Percentiles rank a stretch among this genome's conserved stretches.
Conservation (phyloP, 2,113 vertebrate genomes). For the Cnemophilus loriae region DNA sequence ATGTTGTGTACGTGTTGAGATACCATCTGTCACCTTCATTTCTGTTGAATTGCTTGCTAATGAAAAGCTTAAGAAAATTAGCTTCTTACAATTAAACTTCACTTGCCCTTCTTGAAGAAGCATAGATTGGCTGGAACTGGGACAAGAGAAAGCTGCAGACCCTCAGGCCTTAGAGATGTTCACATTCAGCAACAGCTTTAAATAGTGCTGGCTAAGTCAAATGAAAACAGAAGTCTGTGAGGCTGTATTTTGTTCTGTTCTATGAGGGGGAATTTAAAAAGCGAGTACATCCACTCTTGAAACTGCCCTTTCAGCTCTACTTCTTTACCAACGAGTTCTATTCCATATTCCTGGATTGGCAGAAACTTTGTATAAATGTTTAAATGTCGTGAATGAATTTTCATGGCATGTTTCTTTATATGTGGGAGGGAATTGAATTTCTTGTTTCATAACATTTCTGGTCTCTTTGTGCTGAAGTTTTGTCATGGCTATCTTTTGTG, state of each 20-base stretch:
- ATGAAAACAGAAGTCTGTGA: neutral
- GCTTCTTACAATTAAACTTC: neutral
- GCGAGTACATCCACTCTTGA: neutral
- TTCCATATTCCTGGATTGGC: neutral
- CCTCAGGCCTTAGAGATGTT: neutral
- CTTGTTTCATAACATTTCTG: neutral
- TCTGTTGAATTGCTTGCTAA: neutral
- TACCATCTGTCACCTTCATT: constrained; percentile 10
- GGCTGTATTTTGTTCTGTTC: neutral
- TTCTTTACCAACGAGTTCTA: neutral
- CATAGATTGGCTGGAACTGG: neutral
- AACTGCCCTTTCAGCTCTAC: neutral
- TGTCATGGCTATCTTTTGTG: neutral
- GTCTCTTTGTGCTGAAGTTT: neutral
- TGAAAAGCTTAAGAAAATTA: constrained; percentile 42
- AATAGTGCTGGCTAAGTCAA: neutral
- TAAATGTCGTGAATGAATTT: neutral
- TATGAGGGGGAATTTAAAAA: neutral
- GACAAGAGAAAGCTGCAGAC: neutral
- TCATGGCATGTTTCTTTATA: neutral
- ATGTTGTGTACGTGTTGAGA: neutral
- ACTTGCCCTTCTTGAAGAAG: neutral
- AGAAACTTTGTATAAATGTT: neutral
- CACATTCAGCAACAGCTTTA: neutral
- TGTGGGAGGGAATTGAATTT: neutral